Base-by-base conservation (phyloP, 2,113 vertebrate species). In the Dipodomys spectabilis region DNA sequence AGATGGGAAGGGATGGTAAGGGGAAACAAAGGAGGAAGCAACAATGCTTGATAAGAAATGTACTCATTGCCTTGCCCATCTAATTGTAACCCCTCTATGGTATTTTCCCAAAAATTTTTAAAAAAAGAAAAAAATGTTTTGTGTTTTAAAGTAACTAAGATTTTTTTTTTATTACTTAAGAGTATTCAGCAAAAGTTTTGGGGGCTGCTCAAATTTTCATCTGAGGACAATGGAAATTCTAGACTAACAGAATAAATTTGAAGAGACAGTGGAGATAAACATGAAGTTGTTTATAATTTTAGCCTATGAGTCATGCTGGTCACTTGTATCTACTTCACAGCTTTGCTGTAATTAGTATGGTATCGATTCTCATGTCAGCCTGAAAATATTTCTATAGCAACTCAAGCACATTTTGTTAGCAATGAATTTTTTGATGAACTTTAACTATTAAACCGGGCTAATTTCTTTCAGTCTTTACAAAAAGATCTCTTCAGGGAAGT, bases 271-370 rank as follows among this genome's bases (percentile, higher is more conserved):
- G 35, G 49, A 93, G 80, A 90, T 89, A 96, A 96, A 96, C 94
- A 79, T 88, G 93, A 95, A 96, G 92, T 91, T 90, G 93, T 91
- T 96, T 90, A 79, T 96, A 79, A 75, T 92, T 92, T 35, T 72
- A 0, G 35, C 13, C 67, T 10, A 53, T 93, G 93, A 95, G 30
- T 94, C 90, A 93, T 75, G 13, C 69, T 95, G 86, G 64, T 89
- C 95, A 78, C 0, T 5, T 93, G 84, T 62, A 60, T 93, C 93
- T 94, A 6, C 82, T 83, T 94, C 92, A 82, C 90, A 94, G 81
- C 74, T 92, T 53, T 83, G 67, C 30, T 80, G 85, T 94, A 93
- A 96, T 95, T 92, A 91, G 71, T 74, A 82, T 20, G 73, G 65
- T 94, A 93, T 88, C 1, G 74, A 94, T 92, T 94, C 82, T 87